Conservation (phyloP, 1,140 invertebrate species). For the Heliothis virescens region DNA sequence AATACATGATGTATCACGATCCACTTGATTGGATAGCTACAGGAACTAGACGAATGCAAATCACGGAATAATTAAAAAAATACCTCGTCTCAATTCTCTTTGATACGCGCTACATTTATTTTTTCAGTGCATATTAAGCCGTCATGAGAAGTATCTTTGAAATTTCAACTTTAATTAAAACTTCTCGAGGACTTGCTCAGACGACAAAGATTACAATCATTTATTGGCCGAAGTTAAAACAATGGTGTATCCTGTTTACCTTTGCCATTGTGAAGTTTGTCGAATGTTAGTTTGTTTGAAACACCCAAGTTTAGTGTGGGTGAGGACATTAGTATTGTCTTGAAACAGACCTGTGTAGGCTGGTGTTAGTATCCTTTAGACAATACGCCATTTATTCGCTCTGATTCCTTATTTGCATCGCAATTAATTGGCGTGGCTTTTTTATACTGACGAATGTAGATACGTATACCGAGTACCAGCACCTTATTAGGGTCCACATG, state of each 20-base stretch:
- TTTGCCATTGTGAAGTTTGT: slow-evolving; percentile 50
- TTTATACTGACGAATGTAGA: slow-evolving; percentile 22
- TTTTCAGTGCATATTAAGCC: slow-evolving; percentile 20
- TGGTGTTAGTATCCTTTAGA: slow-evolving; percentile 47
- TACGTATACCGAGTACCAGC: background rate
- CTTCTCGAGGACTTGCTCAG: slow-evolving; percentile 22
- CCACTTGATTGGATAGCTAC: background rate
- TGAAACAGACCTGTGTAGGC: slow-evolving; percentile 40
- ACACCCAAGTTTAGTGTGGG: slow-evolving; percentile 50
- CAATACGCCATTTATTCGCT: slow-evolving; percentile 57
- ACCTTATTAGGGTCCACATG: no score
- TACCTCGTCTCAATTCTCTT: no score
- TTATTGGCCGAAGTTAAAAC: slow-evolving; percentile 47
- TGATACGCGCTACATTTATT: background rate
- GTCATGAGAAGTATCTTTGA: slow-evolving; percentile 15
- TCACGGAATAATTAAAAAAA: background rate
- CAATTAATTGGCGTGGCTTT: slow-evolving; percentile 55
- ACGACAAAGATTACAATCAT: slow-evolving; percentile 47
- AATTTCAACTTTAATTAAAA: slow-evolving; percentile 43
- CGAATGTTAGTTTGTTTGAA: slow-evolving; percentile 46
- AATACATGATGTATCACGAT: background rate
- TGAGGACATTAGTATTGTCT: slow-evolving; percentile 53
- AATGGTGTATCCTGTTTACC: slow-evolving; percentile 49
- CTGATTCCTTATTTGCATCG: slow-evolving; percentile 60
- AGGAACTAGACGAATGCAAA: background rate